Evolutionary conservation across 2,113 vertebrate genomes (phyloP).

Genomic region (Puntigrus tetrazona): DNA sequence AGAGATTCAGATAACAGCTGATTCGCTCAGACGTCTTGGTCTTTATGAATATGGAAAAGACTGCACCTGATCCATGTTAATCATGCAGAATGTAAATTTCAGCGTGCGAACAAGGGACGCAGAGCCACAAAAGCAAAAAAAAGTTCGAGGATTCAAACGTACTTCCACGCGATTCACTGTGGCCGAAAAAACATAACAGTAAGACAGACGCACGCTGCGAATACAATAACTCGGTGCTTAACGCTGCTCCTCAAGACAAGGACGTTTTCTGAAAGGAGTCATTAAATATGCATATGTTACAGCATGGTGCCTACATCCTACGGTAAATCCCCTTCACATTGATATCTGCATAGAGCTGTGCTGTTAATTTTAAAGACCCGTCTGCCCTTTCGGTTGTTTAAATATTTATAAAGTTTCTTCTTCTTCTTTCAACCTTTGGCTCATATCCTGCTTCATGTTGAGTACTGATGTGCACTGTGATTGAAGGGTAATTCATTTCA

Average conservation of each 20-base stretch:
- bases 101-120: neutral
- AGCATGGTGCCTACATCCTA: conserved; percentile 60
- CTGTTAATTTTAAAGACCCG: conserved; percentile 76
- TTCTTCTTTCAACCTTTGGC: conserved; percentile 45
- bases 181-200: neutral
- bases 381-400: conserved; percentile 75
- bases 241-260: conserved; percentile 39
- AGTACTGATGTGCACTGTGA: conserved; percentile 29
- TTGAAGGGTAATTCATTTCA: conserved; percentile 46
- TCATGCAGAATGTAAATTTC: conserved; percentile 4
- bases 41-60: conserved; percentile 32
- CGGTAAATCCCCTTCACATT: conserved; percentile 63
- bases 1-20: conserved; percentile 3
- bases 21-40: conserved; percentile 21
- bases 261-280: conserved; percentile 47
- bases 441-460: conserved; percentile 48
- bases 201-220: neutral
- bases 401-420: conserved; percentile 73
- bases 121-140: neutral
- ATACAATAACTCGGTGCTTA: neutral
- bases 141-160: neutral
- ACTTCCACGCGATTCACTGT: neutral
- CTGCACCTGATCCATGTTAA: conserved; percentile 16
- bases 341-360: conserved; percentile 69
- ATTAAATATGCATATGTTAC: conserved; percentile 73